Percentiles rank a stretch among this genome's conserved stretches.
These are phyloP conservation scores for Syrrhaptes paradoxus DNA, from an alignment of 2,113 vertebrate species.

Conservation along the genomic window DNA sequence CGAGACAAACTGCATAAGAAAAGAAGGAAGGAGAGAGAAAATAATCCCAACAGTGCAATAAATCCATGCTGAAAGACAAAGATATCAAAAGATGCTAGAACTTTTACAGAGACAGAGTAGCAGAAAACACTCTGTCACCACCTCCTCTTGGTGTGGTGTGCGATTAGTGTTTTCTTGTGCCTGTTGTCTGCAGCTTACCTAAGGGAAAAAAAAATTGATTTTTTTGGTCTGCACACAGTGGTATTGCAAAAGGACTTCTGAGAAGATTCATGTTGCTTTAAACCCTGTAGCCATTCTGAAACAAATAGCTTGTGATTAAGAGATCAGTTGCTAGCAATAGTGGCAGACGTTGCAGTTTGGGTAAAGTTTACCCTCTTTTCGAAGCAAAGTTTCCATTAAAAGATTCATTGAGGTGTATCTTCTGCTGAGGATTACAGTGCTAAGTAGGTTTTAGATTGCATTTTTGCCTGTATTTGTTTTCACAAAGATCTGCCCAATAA, in stretches of 20 bases:
- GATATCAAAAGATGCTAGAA: neutral
- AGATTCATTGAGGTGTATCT: slow-evolving; percentile 41
- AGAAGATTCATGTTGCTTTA: slow-evolving; percentile 38
- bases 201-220: neutral
- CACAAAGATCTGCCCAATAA: slow-evolving; percentile 20
- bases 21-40: neutral
- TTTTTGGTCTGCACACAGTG: neutral
- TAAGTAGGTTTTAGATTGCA: slow-evolving; percentile 47
- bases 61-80: slow-evolving; percentile 33
- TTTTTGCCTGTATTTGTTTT: slow-evolving; percentile 48
- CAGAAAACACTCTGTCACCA: neutral
- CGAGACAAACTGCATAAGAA: neutral
- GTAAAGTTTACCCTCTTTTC: slow-evolving; percentile 37
- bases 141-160: neutral
- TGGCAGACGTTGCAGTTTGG: slow-evolving; percentile 55
- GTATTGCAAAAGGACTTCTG: slow-evolving; percentile 1
- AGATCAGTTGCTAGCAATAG: slow-evolving; percentile 55
- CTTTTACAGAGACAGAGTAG: neutral
- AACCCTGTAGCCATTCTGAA: slow-evolving; percentile 52
- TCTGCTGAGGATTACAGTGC: slow-evolving; percentile 38
- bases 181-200: neutral
- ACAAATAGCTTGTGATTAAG: slow-evolving; percentile 65
- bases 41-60: neutral
- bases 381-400: slow-evolving; percentile 69
- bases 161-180: neutral